These are phyloP conservation scores for Metallyticus violacea DNA, from an alignment of 2,888 invertebrate genomes.

Conservation along the genomic window DNA sequence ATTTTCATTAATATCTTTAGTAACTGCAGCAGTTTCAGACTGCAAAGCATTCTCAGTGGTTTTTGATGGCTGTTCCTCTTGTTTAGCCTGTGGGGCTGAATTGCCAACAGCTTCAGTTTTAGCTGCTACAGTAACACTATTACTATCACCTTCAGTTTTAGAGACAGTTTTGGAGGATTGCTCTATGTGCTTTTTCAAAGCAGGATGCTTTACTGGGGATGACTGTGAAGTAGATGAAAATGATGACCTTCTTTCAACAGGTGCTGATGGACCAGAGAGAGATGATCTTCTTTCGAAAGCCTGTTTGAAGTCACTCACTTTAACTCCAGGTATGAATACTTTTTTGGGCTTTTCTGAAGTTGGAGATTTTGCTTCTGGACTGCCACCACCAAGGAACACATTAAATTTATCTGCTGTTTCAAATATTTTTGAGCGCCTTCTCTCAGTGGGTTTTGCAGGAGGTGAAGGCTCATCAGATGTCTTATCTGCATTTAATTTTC, in stretches of 20 bases:
- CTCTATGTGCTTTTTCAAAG: background rate
- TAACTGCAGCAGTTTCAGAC: slow-evolving; percentile 43
- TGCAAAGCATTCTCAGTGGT: slow-evolving; percentile 26
- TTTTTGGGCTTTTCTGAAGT: slow-evolving; percentile 67
- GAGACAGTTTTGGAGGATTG: background rate
- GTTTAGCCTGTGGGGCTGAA: background rate
- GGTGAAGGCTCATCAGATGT: slow-evolving; percentile 37
- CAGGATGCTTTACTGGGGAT: background rate
- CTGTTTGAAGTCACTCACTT: slow-evolving; percentile 82
- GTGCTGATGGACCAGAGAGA: background rate
- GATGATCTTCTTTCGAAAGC: slow-evolving; percentile 63
- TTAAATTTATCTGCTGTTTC: slow-evolving; percentile 70
- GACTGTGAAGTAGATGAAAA: background rate
- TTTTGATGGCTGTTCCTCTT: background rate
- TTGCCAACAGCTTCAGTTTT: background rate
- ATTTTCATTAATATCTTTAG: slow-evolving; percentile 41
- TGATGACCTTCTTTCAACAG: background rate
- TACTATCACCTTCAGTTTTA: background rate
- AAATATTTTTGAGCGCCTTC: slow-evolving; percentile 64
- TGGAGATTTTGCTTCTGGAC: slow-evolving; percentile 44
- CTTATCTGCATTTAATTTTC: slow-evolving; percentile 16
- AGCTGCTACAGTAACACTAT: too few relatives aligned
- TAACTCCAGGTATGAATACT: slow-evolving; percentile 74
- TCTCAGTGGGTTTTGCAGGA: slow-evolving; percentile 51
- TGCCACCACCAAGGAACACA: slow-evolving; percentile 46